phyloP scores from a whole-genome alignment of 2,113 vertebrate species.

The Dolichotis patagonum region DNA sequence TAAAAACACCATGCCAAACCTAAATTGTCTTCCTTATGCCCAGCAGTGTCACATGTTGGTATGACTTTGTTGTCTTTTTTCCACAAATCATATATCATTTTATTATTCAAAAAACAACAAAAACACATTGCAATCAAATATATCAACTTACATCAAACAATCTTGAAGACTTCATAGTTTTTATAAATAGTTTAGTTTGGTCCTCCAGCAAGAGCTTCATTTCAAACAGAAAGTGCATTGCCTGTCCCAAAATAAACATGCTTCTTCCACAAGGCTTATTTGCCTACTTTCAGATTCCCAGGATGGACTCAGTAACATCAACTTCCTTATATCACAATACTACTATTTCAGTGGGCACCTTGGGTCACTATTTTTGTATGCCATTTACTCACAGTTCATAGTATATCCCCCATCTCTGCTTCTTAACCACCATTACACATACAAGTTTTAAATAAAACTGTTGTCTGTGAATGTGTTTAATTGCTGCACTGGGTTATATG shows the following conservation, averaged over 20 bases:
- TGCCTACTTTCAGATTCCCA: background rate
- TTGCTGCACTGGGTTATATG: background rate
- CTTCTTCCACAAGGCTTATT: background rate
- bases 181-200: background rate
- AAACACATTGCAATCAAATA: conserved; percentile 71
- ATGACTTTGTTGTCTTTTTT: conserved; percentile 18
- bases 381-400: background rate
- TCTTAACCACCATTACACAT: background rate
- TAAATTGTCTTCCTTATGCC: conserved; percentile 59
- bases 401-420: background rate
- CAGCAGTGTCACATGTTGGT: conserved; percentile 32
- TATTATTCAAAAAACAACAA: conserved; percentile 56
- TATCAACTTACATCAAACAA: conserved; percentile 53
- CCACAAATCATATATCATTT: background rate
- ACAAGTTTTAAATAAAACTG: conserved; percentile 40
- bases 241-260: background rate
- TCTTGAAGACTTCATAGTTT: conserved; percentile 18
- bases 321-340: background rate
- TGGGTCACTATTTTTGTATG: background rate
- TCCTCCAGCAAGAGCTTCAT: background rate
- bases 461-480: conserved; percentile 15
- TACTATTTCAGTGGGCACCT: background rate
- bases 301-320: background rate
- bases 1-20: conserved; percentile 67
- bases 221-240: background rate